These are phyloP conservation scores for Gymnarchus niloticus DNA, from an alignment of 2,113 vertebrate genomes.

Conservation along the genomic window DNA sequence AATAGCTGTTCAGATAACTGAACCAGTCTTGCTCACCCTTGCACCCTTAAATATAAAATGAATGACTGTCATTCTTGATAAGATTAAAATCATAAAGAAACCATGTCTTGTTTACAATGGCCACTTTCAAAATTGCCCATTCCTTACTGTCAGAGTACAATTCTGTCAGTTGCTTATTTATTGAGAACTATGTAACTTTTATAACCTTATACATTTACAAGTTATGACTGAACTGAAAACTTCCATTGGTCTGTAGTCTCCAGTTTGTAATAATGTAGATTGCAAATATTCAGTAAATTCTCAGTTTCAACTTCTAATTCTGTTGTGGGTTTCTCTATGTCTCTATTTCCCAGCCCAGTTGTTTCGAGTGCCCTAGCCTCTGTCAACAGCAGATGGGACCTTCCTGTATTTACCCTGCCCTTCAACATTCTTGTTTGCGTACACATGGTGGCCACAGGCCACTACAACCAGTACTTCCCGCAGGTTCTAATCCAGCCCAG, in stretches of 20 bases:
- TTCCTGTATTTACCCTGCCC: conserved; percentile 87
- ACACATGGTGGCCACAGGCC: conserved; percentile 80
- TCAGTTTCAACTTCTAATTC: background rate
- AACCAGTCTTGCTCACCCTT: too few species aligned
- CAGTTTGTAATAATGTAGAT: background rate
- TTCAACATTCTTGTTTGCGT: conserved; percentile 86
- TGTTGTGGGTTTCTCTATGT: background rate
- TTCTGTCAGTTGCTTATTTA: too few species aligned
- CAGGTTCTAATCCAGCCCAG: conserved; percentile 63
- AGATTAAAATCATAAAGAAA: too few species aligned
- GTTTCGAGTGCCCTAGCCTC: conserved; percentile 79
- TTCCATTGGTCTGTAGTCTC: background rate
- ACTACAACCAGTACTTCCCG: conserved; percentile 78
- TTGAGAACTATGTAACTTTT: too few species aligned
- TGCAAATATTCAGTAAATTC: background rate
- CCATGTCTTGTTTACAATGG: too few species aligned
- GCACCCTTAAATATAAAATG: too few species aligned
- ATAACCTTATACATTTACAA: too few species aligned
- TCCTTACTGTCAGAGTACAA: too few species aligned
- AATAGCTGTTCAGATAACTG: too few species aligned
- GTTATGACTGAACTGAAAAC: background rate
- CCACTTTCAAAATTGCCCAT: too few species aligned
- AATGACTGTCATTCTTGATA: too few species aligned
- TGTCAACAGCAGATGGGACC: conserved; percentile 84
- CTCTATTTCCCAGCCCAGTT: conserved; percentile 68